Conservation (phyloP, 2,113 vertebrate species). For the Ramphastos sulfuratus region DNA sequence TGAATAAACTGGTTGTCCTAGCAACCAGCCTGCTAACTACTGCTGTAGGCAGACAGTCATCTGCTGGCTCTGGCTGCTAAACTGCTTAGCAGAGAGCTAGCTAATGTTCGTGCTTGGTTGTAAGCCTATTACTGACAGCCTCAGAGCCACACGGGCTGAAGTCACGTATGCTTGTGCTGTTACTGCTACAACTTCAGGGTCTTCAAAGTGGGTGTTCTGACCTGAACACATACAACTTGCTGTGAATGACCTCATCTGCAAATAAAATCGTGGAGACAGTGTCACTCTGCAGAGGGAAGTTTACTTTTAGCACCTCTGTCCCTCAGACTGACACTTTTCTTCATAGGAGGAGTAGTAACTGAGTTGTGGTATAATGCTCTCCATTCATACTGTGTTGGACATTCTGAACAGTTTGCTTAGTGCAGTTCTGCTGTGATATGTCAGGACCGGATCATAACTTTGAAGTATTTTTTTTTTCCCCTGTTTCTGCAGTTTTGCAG, state of each 20-base stretch:
- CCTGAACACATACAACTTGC: background rate
- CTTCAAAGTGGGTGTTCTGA: background rate
- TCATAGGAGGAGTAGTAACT: background rate
- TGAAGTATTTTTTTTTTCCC: background rate
- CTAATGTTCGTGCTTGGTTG: background rate
- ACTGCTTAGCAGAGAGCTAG: slow-evolving; percentile 29
- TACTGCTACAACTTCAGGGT: background rate
- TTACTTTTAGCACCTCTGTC: background rate
- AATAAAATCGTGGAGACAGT: background rate
- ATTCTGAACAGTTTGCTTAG: background rate
- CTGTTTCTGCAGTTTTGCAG: background rate
- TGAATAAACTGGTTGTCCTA: slow-evolving; percentile 27
- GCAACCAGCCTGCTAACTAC: background rate
- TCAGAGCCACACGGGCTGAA: background rate
- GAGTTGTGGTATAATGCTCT: background rate
- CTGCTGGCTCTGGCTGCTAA: background rate
- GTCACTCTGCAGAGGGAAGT: background rate
- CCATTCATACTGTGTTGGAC: too few species aligned
- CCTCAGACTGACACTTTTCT: background rate
- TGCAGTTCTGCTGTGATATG: background rate
- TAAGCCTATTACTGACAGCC: slow-evolving; percentile 20
- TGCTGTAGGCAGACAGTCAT: background rate
- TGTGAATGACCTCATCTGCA: background rate
- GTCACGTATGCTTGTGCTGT: background rate
- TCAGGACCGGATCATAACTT: background rate